A percentile compares a stretch with the other conserved stretches of the same genome.
phyloP scores from a whole-genome alignment of 2,888 invertebrate species.

The Oasisia sp. region DNA sequence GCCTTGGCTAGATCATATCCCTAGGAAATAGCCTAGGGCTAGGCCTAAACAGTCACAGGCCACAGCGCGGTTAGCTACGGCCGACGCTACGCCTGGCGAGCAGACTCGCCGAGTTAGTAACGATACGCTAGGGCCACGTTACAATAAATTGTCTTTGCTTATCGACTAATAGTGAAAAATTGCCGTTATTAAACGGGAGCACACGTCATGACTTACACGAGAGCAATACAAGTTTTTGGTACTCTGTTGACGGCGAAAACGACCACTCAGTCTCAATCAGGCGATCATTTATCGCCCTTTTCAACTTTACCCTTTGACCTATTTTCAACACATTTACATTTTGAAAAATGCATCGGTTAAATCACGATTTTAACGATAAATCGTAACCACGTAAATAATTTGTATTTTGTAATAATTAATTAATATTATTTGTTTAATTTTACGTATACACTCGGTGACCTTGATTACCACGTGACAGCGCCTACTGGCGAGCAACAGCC shows the following conservation, averaged over 20 bases:
- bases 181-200: background rate
- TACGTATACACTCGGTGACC: background rate
- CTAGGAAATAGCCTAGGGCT: no score
- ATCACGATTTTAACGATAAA: background rate
- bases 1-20: no score
- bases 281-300: constrained; percentile 17
- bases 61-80: no score
- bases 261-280: background rate
- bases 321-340: background rate
- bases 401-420: background rate
- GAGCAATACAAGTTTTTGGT: background rate
- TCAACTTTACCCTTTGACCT: constrained; percentile 1
- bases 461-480: background rate
- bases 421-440: no score
- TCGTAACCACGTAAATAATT: background rate
- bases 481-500: background rate
- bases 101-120: no score
- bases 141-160: background rate
- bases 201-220: background rate
- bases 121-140: background rate
- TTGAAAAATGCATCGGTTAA: no score
- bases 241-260: background rate
- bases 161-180: background rate
- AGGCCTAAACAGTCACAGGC: no score
- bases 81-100: no score